Base-by-base conservation (phyloP, 2,888 invertebrate genomes). In the Ceramica pisi region DNA sequence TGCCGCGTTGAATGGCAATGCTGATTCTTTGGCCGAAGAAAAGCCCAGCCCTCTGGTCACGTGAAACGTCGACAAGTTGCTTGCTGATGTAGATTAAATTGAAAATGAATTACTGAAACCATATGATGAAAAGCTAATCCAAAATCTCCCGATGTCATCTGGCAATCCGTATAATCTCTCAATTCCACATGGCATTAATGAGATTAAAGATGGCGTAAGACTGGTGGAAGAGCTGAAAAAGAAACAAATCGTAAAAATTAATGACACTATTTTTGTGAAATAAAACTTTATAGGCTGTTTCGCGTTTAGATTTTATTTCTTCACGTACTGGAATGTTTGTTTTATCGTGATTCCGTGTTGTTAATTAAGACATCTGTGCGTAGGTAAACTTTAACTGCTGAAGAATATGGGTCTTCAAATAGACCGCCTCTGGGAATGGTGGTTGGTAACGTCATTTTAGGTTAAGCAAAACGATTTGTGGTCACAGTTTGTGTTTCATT, bases 171-270 rank as follows among this genome's bases (percentile, higher is more conserved):
- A 14, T 1, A n/a, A 65, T 35, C 31, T 38, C 31, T 79, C 21
- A 75, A 23, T 71, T 44, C 72, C 78, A 84, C 80, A 75, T 67
- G n/a, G 84, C 82, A 19, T 84, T 86, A 74, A 87, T 86, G 0
- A 87, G 64, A 70, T 83, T 88, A 69, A 88, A 88, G 46, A 88
- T 77, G 8, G 75, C 66, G 65, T 83, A 88, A 7, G 86, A 75
- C 55, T 86, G 83, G 3, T 83, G 85, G 12, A 79, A 70, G 23
- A 88, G 71, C 87, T 86, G 82, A 67, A 88, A 88, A 46, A 66
- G 53, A 76, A n/a, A n/a, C n/a, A n/a, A n/a, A 44, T 61, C 48
- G 51, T 81, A 57, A 76, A 67, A 46, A 9, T 55, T 65, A 59
- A 77, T 76, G 51, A 44, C 61, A 64, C 6, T n/a, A 48, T 76